These are phyloP conservation scores for Poecilia picta DNA, from an alignment of 2,797 vertebrate genomes.

Conservation along the genomic window DNA sequence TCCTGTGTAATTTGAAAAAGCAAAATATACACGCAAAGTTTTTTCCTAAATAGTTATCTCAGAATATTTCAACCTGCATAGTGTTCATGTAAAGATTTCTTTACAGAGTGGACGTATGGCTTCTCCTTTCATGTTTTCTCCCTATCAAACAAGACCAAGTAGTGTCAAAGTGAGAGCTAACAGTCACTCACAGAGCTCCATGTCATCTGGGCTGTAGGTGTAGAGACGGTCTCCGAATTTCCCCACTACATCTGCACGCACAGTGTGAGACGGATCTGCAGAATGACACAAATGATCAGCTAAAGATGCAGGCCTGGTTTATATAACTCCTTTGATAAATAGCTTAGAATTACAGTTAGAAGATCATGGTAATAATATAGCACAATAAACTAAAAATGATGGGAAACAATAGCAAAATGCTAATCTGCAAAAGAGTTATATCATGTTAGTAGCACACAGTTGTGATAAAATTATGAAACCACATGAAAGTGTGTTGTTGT, in stretches of 20 bases:
- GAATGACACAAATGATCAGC: constrained; percentile 10
- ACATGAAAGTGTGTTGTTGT: background rate
- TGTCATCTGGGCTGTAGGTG: constrained; percentile 60
- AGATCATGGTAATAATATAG: background rate
- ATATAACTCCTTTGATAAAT: background rate
- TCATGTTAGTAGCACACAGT: background rate
- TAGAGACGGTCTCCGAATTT: constrained; percentile 50
- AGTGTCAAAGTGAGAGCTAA: constrained; percentile 25
- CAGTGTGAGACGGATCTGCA: constrained; percentile 70
- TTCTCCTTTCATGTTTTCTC: background rate
- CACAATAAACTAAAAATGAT: background rate
- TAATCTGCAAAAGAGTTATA: background rate
- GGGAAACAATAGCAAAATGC: background rate
- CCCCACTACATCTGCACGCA: constrained; percentile 67
- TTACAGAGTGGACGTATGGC: background rate
- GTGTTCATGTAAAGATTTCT: background rate
- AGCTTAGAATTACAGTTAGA: background rate
- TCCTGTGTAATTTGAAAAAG: background rate
- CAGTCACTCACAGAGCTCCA: constrained; percentile 65
- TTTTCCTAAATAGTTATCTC: background rate
- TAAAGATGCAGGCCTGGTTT: background rate
- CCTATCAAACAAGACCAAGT: background rate
- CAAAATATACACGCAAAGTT: background rate
- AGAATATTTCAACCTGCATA: background rate
- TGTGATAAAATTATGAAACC: background rate